These are phyloP conservation scores for Molossus molossus DNA, from an alignment of 2,797 vertebrate species.

Conservation along the genomic window DNA sequence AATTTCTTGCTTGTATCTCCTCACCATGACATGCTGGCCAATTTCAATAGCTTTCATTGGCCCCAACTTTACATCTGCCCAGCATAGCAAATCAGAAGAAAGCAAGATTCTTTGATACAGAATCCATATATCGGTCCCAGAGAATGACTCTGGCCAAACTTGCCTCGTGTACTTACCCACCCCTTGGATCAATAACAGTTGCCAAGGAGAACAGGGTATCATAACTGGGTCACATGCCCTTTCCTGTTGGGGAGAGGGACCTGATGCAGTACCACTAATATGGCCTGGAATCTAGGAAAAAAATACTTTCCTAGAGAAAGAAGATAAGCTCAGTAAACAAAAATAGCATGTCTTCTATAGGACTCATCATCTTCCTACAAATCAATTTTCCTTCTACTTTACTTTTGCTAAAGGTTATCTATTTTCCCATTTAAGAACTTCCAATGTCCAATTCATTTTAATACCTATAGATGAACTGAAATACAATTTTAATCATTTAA, in stretches of 20 bases:
- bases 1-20: not conserved
- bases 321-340: not conserved
- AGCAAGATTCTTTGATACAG: not conserved
- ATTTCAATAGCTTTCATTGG: not conserved
- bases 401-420: not conserved
- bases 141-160: not conserved
- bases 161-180: not conserved
- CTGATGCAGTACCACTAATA: not conserved
- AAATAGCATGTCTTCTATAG: not conserved
- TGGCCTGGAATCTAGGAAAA: not conserved
- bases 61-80: not conserved
- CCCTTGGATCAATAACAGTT: not conserved
- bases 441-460: slow-evolving; percentile 1
- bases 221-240: not conserved
- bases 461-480: slow-evolving; percentile 6
- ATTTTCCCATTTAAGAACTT: not conserved
- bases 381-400: not conserved
- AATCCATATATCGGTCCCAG: not conserved
- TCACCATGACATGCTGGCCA: not conserved
- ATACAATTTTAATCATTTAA: not conserved
- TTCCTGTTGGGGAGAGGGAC: not conserved
- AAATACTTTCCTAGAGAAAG: not conserved
- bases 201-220: too few relatives aligned
- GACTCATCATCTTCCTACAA: not conserved
- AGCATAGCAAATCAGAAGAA: not conserved